phyloP scores from a whole-genome alignment of 1,140 invertebrate species.

The Anadara kagoshimensis region DNA sequence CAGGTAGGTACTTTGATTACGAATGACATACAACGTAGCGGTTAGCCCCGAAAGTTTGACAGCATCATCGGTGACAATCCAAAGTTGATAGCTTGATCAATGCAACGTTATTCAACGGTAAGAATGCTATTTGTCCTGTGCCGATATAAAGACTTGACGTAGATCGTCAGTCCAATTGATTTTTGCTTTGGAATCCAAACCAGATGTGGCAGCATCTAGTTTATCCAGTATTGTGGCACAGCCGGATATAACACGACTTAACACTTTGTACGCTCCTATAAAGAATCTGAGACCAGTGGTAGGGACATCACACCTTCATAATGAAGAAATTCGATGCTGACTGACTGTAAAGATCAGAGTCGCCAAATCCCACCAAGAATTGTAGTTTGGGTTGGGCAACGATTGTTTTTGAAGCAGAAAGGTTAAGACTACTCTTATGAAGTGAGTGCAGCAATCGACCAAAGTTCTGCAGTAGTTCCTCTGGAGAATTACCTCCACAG shows the following conservation, averaged over 20 bases:
- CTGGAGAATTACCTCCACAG: conserved; percentile 23
- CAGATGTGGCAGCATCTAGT: conserved; percentile 11
- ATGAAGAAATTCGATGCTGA: no score
- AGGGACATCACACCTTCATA: no score
- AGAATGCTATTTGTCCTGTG: conserved; percentile 9
- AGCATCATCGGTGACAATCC: conserved; percentile 45
- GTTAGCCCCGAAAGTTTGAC: conserved; percentile 23
- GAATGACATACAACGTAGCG: conserved; percentile 25
- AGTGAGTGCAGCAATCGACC: conserved; percentile 24
- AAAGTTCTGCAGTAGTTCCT: conserved; percentile 26
- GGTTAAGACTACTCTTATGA: conserved; percentile 17
- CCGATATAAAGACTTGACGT: conserved; percentile 1
- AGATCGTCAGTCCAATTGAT: conserved; percentile 25
- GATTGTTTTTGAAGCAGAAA: conserved; percentile 26
- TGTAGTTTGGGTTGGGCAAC: conserved; percentile 9
- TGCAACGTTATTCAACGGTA: conserved; percentile 37
- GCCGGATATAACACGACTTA: neutral
- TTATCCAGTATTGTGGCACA: neutral
- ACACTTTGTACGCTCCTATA: conserved; percentile 33
- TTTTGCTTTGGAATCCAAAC: conserved; percentile 14
- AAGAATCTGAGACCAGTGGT: no score
- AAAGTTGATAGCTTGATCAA: conserved; percentile 32
- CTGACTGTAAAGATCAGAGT: no score
- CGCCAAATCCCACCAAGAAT: conserved; percentile 36
- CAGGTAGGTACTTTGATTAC: neutral